Evolutionary conservation across 30 jellyfish, hydroid and myxozoan species (phyloP).

Genomic region (Cassiopea xamachana): DNA sequence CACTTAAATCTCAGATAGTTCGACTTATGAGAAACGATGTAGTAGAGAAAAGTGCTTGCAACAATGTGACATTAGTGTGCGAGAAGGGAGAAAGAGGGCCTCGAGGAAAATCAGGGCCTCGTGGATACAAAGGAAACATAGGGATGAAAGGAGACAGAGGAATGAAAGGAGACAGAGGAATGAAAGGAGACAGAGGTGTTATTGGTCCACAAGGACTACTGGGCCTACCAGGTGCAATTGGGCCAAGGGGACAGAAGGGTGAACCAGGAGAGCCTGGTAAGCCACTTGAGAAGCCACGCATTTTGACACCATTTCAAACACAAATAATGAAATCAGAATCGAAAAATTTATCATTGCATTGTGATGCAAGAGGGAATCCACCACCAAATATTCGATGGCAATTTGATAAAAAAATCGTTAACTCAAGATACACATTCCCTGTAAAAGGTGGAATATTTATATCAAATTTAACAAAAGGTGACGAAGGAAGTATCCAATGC

Average conservation of each 20-base stretch:
- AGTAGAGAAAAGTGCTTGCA: background rate
- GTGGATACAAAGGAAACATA: background rate
- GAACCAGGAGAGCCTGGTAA: slow-evolving; percentile 23
- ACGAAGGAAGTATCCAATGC: slow-evolving; percentile 27
- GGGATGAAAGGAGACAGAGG: slow-evolving; percentile 15
- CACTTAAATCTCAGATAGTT: background rate
- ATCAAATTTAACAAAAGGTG: background rate
- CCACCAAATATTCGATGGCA: slow-evolving; percentile 19
- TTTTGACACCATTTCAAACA: background rate
- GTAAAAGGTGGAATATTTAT: slow-evolving; percentile 7
- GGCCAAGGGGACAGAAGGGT: slow-evolving; percentile 38
- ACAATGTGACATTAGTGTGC: slow-evolving; percentile 3
- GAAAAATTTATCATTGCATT: background rate
- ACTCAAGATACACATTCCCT: slow-evolving; percentile 36
- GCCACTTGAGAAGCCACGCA: slow-evolving; percentile 21
- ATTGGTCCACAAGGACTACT: background rate
- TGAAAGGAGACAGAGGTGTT: background rate
- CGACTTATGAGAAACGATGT: background rate
- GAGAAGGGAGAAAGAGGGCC: slow-evolving; percentile 33
- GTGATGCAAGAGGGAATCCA: slow-evolving; percentile 48
- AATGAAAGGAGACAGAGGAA: background rate
- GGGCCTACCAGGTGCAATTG: slow-evolving; percentile 14
- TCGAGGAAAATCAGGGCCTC: slow-evolving; percentile 9
- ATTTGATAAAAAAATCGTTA: slow-evolving; percentile 1
- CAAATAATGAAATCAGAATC: background rate